phyloP scores from a whole-genome alignment of 2,888 invertebrate genomes.

The Macrophya annulata region DNA sequence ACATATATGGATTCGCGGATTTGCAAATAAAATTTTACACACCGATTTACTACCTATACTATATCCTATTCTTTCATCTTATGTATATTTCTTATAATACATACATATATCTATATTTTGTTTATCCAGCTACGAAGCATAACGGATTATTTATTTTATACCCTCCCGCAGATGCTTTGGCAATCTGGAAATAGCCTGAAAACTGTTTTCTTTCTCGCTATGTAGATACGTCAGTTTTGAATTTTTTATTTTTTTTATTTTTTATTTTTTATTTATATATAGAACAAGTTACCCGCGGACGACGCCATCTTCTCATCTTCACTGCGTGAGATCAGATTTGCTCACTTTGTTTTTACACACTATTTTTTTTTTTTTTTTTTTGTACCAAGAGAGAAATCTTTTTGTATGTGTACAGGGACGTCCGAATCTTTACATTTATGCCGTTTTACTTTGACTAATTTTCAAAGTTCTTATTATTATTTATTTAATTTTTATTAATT shows the following conservation, averaged over 20 bases:
- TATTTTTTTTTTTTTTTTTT: neutral
- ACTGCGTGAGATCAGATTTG: slow-evolving; percentile 42
- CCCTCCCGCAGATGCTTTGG: slow-evolving; percentile 36
- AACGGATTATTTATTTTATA: slow-evolving; percentile 49
- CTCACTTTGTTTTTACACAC: slow-evolving; percentile 6
- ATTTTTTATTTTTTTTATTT: neutral
- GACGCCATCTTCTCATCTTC: neutral
- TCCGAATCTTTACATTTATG: too few species aligned
- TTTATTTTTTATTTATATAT: neutral
- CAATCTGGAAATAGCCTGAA: slow-evolving; percentile 30
- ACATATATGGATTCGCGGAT: too few species aligned
- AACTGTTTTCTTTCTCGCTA: slow-evolving; percentile 27
- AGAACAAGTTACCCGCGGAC: neutral
- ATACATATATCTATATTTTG: neutral
- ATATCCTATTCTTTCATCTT: neutral
- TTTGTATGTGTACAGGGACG: too few species aligned
- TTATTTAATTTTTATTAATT: neutral
- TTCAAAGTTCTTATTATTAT: neutral
- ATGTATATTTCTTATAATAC: neutral
- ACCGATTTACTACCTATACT: neutral
- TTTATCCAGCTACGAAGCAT: neutral
- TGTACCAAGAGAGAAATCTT: neutral
- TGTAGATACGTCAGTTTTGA: slow-evolving; percentile 9
- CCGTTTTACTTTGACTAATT: too few species aligned
- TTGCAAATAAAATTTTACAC: neutral